Base-by-base conservation (phyloP, 2,888 invertebrate genomes). In the Antheraea assamensis region DNA sequence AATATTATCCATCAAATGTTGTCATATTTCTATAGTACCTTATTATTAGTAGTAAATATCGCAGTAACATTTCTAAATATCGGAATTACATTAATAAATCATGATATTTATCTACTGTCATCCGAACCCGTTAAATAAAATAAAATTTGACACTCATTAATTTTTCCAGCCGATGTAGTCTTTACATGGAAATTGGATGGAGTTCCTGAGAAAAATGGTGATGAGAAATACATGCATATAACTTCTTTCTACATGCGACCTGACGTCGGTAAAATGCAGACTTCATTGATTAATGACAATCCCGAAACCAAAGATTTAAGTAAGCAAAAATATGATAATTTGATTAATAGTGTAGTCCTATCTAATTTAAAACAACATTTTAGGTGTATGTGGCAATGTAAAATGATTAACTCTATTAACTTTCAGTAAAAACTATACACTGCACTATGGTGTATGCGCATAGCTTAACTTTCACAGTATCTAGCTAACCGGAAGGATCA, bases 241-340 rank as follows among this genome's bases (percentile, higher is more conserved):
- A 92, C 95, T 35, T 95, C 95, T 24, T 96, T 96, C 82, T 95
- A 95, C 83, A 91, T 96, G 90, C 91, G 95, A 55, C 96, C 97
- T 7, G 96, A 96, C 82, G 91, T 97, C 24, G 95, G 96, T 27
- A 94, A 94, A 75, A 95, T 97, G 95, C 95, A 93, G 75, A 88
- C 96, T 35, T 93, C 93, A 82, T 93, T 96, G 72, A 94, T 92
- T 49, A 96, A 96, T 74, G 95, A 96, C 80, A 96, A 96, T 81
- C 90, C 92, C 2, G 95, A 95, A 64, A 89, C 88, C 30, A 88
- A 80, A 78, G 88, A 89, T 64, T 87, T 97, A 74, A 96, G 97
- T 97, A 89, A 95, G 96, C 95, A 10, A 58, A 3, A 58, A n/a
- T 5, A 58, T 24, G 24, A 58, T 58, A 58, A 58, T 58, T 58